Conservation (phyloP, 2,888 invertebrate genomes). For the Lottia gigantea region DNA sequence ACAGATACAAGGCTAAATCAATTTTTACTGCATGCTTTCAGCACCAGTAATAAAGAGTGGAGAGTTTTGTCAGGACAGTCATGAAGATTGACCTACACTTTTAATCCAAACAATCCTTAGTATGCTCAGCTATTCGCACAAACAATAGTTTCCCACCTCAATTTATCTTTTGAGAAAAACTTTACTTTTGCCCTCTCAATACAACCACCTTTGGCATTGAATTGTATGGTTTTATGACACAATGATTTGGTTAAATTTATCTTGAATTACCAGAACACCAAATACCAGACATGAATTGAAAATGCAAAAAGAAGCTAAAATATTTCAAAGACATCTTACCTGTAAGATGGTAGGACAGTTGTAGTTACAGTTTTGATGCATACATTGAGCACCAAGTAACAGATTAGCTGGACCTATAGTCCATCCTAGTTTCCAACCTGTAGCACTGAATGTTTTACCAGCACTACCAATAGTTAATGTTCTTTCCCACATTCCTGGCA, state of each 20-base stretch:
- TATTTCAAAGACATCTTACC: constrained; percentile 63
- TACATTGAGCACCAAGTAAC: constrained; percentile 81
- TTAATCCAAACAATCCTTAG: no score
- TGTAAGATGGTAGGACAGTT: constrained; percentile 89
- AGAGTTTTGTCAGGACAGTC: no score
- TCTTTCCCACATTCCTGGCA: constrained; percentile 98
- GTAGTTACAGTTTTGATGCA: constrained; percentile 95
- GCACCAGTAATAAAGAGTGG: no score
- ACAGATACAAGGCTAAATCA: no score
- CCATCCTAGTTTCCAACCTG: constrained; percentile 90
- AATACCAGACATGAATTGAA: background rate
- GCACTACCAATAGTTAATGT: constrained; percentile 97
- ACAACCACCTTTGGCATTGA: no score
- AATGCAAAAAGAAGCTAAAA: background rate
- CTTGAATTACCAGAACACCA: background rate
- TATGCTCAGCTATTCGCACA: no score
- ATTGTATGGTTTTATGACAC: no score
- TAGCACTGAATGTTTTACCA: constrained; percentile 97
- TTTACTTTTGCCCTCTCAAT: no score
- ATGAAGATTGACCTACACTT: no score
- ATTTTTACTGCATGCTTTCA: no score
- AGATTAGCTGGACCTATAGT: constrained; percentile 88
- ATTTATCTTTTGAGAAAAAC: no score
- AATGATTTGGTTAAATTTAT: background rate
- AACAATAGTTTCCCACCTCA: no score